phyloP scores from a whole-genome alignment of 2,888 invertebrate genomes.

The Harpagoxenus sublaevis region DNA sequence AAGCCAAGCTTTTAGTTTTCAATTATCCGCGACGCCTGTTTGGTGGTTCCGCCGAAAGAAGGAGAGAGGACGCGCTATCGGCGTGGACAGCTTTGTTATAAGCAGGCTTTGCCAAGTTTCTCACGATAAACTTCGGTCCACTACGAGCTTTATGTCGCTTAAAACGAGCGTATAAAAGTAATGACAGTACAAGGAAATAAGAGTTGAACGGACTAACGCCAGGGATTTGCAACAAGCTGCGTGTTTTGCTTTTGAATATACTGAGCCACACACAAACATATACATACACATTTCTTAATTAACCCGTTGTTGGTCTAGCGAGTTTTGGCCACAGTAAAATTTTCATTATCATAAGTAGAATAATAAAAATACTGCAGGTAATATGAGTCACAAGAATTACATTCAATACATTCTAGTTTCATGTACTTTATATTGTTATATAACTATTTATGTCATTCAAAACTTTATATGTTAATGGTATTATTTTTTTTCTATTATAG shows the following conservation, averaged over 20 bases:
- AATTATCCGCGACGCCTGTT: conserved; percentile 25
- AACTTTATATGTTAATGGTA: neutral
- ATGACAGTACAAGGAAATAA: neutral
- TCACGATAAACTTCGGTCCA: conserved; percentile 18
- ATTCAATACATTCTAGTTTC: neutral
- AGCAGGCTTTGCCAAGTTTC: conserved; percentile 15
- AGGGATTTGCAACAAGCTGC: neutral
- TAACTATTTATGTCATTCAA: neutral
- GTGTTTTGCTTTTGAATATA: neutral
- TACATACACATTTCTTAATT: neutral
- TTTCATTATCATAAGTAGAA: neutral
- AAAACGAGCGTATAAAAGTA: neutral
- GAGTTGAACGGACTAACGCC: neutral
- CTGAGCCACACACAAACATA: neutral
- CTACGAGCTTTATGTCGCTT: neutral
- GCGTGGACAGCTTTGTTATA: conserved; percentile 11
- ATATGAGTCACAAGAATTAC: neutral
- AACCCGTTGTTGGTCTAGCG: neutral
- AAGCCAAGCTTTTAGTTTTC: conserved; percentile 27
- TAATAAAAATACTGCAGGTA: neutral
- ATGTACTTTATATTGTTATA: neutral
- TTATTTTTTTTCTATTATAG: neutral
- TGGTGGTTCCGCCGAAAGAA: conserved; percentile 9
- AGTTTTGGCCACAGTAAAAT: neutral
- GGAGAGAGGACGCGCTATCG: neutral